Evolutionary conservation across 2,113 vertebrate genomes (phyloP), one percentile per base, ranked within the genome.

Genomic region (Semnornis frantzii): DNA sequence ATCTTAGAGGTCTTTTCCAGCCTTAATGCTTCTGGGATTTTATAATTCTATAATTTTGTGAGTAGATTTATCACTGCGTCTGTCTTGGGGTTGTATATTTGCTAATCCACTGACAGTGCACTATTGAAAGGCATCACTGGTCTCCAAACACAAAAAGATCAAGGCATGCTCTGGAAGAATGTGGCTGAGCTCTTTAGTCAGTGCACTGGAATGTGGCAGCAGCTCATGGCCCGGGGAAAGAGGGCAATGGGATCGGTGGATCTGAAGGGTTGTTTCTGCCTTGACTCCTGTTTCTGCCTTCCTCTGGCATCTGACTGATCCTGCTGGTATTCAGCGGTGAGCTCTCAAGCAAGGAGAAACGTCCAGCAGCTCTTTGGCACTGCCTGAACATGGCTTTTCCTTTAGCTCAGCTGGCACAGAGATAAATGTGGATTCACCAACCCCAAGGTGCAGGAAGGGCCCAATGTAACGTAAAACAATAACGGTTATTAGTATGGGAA

Each of bases 141-240:
- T 60, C 54, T 82, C 77, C 30, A 25, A 15, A 5, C 3, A 10
- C 11, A 1, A 58, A 21, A 13, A 46, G 52, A 44, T 8, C 9
- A 59, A 75, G 74, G 6, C 4, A 7, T 0, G 0, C 33, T 73
- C 63, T 39, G 37, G 37, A 17, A 39, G 65, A 34, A 39, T 3
- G 10, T 1, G 18, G 9, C 8, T 25, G 76, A 83, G 63, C 19
- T 25, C 30, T 64, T 50, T 0, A 9, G 4, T 17, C 85, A n/a
- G 18, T 6, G 28, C 50, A n/a, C 23, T 2, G 7, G 46, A 9
- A 8, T 1, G 1, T 4, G 50, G 46, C 2, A 1, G 54, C 52
- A 25, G 34, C 31, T 70, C 6, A 0, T 0, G 9, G 17, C 34
- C 54, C 33, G 25, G 63, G 63, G 71, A 46, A 59, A 60, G 75